phyloP scores from a whole-genome alignment of 2,888 invertebrate species.

The Polydesmus complanatus region DNA sequence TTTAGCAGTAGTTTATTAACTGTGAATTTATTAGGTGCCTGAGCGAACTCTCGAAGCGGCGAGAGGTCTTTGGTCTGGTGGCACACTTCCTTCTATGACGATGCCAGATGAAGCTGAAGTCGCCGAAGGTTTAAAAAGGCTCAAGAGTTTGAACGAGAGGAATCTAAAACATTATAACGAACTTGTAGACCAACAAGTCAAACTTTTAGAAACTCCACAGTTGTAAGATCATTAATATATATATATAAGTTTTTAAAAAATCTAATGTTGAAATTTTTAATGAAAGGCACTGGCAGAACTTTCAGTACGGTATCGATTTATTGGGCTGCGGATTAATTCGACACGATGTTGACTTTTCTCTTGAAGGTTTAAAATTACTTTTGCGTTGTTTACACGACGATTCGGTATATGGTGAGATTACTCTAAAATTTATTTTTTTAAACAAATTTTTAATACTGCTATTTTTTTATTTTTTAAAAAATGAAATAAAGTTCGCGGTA shows the following conservation, averaged over 20 bases:
- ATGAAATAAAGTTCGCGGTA: slow-evolving; percentile 62
- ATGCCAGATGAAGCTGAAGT: neutral
- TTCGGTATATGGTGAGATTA: no score
- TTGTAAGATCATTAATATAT: slow-evolving; percentile 1
- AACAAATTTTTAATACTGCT: no score
- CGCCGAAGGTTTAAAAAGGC: neutral
- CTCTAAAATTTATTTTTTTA: no score
- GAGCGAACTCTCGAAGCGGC: neutral
- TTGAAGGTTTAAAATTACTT: slow-evolving; percentile 48
- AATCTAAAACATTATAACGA: slow-evolving; percentile 10
- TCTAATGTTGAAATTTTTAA: slow-evolving; percentile 5
- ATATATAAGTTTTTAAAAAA: neutral
- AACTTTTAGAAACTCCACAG: slow-evolving; percentile 10
- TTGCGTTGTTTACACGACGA: slow-evolving; percentile 55
- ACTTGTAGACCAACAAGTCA: slow-evolving; percentile 10
- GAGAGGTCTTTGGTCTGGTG: neutral
- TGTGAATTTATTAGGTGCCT: neutral
- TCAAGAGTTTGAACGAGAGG: neutral
- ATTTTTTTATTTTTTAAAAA: no score
- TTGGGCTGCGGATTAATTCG: slow-evolving; percentile 56
- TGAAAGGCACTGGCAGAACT: slow-evolving; percentile 65
- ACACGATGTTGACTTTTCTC: slow-evolving; percentile 50
- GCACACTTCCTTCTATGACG: neutral
- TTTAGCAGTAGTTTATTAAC: neutral
- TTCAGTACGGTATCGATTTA: slow-evolving; percentile 58